Base-by-base conservation (phyloP, 2,797 vertebrate genomes). In the Nyctibius grandis region DNA sequence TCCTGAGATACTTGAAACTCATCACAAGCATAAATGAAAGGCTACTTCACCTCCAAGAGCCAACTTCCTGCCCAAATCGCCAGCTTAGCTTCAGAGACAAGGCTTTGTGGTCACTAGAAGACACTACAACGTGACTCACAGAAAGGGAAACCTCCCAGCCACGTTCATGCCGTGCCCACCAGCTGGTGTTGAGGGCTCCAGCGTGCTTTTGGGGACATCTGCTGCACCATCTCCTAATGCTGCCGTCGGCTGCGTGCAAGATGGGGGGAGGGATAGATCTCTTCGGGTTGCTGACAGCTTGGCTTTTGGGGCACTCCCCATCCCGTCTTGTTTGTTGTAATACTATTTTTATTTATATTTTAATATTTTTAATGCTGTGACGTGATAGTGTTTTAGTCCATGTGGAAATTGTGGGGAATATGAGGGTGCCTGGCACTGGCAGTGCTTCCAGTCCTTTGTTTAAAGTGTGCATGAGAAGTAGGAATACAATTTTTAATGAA, bases 131-230 rank as follows among this genome's bases (percentile, higher is more conserved):
- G 48, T 34, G 53, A 53, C 9, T 77, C 3, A 3, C 12, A 64
- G 36, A 45, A 53, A 28, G 47, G 18, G 20, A 54, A 42, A 40
- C 18, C 21, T 76, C 60, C 22, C 60, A 69, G 50, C 7, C 20
- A 7, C 0, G 0, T 40, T 34, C 7, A 1, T 75, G 21, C 28
- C 57, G 26, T 65, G 21, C 12, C 18, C 67, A 45, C 47, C 22
- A 4, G n/a, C 9, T 38, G 38, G 29, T 26, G 44, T 15, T 34
- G 50, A 34, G 38, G 64, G 38, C 33, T 83, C 16, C 26, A 34
- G 31, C 1, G 0, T 48, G 50, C 26, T 79, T 56, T 28, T 28
- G 34, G 23, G 9, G 13, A 1, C 16, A 16, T 36, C 36, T 91
- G 38, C 28, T 56, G 17, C 10, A 33, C 15, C 31, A 7, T 22